Evolutionary conservation across 2,113 vertebrate genomes (phyloP).

Genomic region (Cettia cetti): DNA sequence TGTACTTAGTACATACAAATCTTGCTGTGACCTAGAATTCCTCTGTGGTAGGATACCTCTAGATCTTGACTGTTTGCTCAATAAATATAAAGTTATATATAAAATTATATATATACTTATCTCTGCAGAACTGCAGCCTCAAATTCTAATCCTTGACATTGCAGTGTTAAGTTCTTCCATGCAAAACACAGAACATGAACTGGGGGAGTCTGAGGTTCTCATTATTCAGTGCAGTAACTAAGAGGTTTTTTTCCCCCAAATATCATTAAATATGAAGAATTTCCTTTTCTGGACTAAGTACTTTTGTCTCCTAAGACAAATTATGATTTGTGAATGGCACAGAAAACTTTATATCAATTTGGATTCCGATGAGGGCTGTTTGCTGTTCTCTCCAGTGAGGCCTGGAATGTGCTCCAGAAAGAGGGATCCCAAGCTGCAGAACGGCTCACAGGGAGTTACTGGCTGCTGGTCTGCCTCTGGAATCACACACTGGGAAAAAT

Average conservation of each 20-base stretch:
- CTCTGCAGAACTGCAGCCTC: neutral
- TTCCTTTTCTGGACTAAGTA: neutral
- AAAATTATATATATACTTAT: neutral
- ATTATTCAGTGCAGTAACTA: neutral
- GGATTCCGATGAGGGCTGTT: neutral
- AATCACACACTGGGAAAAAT: neutral
- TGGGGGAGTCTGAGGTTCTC: neutral
- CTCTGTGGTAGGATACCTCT: neutral
- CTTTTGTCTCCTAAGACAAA: slow-evolving; percentile 8
- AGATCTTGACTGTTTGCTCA: neutral
- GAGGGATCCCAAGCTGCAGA: neutral
- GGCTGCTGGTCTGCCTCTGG: neutral
- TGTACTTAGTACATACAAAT: neutral
- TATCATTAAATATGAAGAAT: neutral
- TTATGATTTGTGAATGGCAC: slow-evolving; percentile 1
- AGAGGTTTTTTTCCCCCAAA: neutral
- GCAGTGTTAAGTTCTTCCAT: neutral
- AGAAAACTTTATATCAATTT: neutral
- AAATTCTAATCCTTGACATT: neutral
- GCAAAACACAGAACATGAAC: neutral
- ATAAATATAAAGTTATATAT: neutral
- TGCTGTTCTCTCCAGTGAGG: neutral
- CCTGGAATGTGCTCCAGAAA: neutral
- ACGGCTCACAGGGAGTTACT: neutral
- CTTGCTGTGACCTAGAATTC: slow-evolving; percentile 5